Conservation (phyloP, 2,888 invertebrate genomes). For the Latrodectus elegans region DNA sequence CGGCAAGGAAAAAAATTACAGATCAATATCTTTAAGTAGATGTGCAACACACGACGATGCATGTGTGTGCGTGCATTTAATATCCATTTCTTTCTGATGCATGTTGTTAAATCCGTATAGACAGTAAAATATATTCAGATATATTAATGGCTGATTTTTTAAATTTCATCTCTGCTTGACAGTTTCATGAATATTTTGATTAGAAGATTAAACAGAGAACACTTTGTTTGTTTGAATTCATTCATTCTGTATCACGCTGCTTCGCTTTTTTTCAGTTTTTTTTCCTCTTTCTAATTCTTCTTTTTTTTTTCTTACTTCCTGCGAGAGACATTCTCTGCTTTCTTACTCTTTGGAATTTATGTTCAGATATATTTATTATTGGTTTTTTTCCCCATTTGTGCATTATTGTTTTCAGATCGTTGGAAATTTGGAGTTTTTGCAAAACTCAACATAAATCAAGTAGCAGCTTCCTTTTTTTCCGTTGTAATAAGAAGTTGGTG, state of each 20-base stretch:
- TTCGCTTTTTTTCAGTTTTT: background rate
- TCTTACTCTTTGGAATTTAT: too few relatives aligned
- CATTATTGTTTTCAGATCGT: too few relatives aligned
- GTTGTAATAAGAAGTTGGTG: too few relatives aligned
- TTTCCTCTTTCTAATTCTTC: background rate
- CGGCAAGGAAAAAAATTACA: too few relatives aligned
- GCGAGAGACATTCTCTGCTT: background rate
- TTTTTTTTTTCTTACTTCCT: background rate
- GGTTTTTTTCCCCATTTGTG: too few relatives aligned
- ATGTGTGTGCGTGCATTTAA: background rate
- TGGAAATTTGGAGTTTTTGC: too few relatives aligned
- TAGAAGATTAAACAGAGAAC: constrained; percentile 42
- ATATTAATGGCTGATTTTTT: constrained; percentile 23
- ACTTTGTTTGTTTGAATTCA: background rate
- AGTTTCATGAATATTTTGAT: constrained; percentile 58
- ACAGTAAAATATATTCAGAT: background rate
- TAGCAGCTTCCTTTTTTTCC: too few relatives aligned
- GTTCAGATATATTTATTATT: too few relatives aligned
- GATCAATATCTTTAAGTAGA: too few relatives aligned
- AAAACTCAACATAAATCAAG: too few relatives aligned
- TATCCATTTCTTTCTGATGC: background rate
- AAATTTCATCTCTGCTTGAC: constrained; percentile 20
- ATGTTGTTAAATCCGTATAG: too few relatives aligned
- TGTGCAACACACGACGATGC: too few relatives aligned
- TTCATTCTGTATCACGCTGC: background rate